Evolutionary conservation across 2,888 invertebrate genomes (phyloP), one percentile per base, ranked within the genome.

Genomic region (Xiphydria camelus): DNA sequence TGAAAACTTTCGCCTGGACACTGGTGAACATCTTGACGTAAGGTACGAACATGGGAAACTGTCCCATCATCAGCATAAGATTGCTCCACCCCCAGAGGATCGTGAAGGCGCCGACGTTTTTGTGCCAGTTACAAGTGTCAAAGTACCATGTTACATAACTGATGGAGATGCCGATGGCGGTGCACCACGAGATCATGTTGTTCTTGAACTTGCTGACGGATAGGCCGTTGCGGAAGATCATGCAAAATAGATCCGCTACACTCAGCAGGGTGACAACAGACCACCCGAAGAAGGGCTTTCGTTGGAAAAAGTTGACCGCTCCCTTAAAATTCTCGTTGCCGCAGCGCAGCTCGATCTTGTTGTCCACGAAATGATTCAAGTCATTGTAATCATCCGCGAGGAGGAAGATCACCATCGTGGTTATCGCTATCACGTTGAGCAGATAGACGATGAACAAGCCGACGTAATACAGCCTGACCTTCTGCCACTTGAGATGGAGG

Each of bases 11-110:
- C 34, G 87, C 89, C 68, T 90, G 89, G 1, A 91, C 91, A 73
- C 89, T 86, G 1, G 91, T 91, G 61, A 91, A 91, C 92, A 92
- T 92, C 0, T 92, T 91, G 3, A 93, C 91, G 66, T 93, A 93
- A 0, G 91, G 88, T 12, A 92, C 93, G 66, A 93, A 90, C 37
- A 91, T 84, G 0, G 93, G 93, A 25, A 93, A 77, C 62, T 93
- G 90, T 0, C 93, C 93, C 45, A 93, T 87, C 89, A 91, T 91
- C 70, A 91, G 78, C 90, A 92, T 91, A n/a, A 91, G 78, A 73
- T 92, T 91, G 4, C 89, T 89, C 92, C 92, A 92, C 4, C 89
- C 91, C 29, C 90, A 85, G 3, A 92, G 80, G 1, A 91, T 90
- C 0, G 91, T 89, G 65, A 91, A 89, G 1, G 91, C 91, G 0